Evolutionary conservation across 2,888 invertebrate species (phyloP), one percentile per base, ranked within the genome.

Genomic region (Pilophorus perplexus): DNA sequence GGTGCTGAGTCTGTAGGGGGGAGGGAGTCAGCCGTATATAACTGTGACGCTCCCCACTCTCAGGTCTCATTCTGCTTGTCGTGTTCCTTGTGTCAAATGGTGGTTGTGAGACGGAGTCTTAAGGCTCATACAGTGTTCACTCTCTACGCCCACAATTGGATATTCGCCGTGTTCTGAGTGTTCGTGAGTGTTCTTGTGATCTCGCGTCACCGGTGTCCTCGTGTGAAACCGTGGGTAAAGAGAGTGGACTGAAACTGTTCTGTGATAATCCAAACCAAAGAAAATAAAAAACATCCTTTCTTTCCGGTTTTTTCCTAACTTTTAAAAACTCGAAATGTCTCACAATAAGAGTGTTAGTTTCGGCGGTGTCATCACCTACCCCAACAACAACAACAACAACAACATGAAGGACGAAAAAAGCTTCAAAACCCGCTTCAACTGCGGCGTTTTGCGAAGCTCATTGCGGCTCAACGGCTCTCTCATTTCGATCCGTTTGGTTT

Each of bases 401-500:
- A 73, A 73, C 42, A 54, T 59, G 5, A 71, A 67, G 54, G 68
- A 71, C 33, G 68, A 71, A 54, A 70, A 69, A 57, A 71, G 69
- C 20, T 64, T 73, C 57, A 73, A 73, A 68, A 71, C 71, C 68
- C 71, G 73, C 50, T 73, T 73, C 67, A 73, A 73, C 64, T 73
- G 72, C 65, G 72, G 73, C 42, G 71, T 71, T 40, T 68, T 73
- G 20, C 70, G 73, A 46, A 72, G 71, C 46, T 73, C 73, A 64
- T 68, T 73, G 67, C 72, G 70, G 76, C 85, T 83, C 76, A 89
- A 90, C 89, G 89, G 89, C 79, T 88, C 88, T 77, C 85, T 90
- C 86, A 87, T 88, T 80, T 89, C 90, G 79, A 88, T 90, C 79
- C 90, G 90, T 81, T 87, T 90, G 86, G 90, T 90, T 81, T 89